Evolutionary conservation across 2,888 invertebrate genomes (phyloP).

Genomic region (Scaptomyza parva): DNA sequence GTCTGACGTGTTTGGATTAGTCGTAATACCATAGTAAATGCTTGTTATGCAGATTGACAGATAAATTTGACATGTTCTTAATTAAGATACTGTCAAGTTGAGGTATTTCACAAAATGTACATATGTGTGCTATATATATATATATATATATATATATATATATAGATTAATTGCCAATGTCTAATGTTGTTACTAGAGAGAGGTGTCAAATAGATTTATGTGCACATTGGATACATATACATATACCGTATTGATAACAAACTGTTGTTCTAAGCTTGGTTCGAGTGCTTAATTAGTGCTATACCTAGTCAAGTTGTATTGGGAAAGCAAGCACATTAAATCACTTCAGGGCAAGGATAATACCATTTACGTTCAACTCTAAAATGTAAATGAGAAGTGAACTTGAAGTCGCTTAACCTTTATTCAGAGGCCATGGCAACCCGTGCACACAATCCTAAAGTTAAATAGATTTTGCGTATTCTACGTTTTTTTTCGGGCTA

Average conservation of each 20-base stretch:
- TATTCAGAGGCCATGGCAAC: slow-evolving; percentile 5
- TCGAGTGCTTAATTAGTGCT: slow-evolving; percentile 17
- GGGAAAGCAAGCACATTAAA: not conserved
- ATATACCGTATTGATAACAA: slow-evolving; percentile 1
- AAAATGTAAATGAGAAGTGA: slow-evolving; percentile 24
- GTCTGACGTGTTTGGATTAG: slow-evolving; percentile 36
- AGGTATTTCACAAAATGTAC: slow-evolving; percentile 1
- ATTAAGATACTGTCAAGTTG: slow-evolving; percentile 75
- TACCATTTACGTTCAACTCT: not conserved
- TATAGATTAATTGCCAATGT: slow-evolving; percentile 41
- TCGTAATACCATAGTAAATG: slow-evolving; percentile 39
- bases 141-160: not conserved
- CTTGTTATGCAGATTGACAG: slow-evolving; percentile 56
- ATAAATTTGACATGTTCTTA: slow-evolving; percentile 65
- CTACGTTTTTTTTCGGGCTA: slow-evolving; percentile 19
- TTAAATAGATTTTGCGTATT: slow-evolving; percentile 16
- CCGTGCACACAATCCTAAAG: slow-evolving; percentile 18
- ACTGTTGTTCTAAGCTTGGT: slow-evolving; percentile 15
- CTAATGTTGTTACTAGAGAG: not conserved
- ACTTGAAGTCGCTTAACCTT: slow-evolving; percentile 8
- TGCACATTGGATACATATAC: not conserved
- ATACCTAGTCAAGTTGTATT: not conserved
- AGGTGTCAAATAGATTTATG: slow-evolving; percentile 15
- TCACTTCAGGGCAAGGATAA: slow-evolving; percentile 20
- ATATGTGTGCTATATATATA: not conserved